Conservation (phyloP, 2,797 vertebrate genomes). For the Tapera naevia region DNA sequence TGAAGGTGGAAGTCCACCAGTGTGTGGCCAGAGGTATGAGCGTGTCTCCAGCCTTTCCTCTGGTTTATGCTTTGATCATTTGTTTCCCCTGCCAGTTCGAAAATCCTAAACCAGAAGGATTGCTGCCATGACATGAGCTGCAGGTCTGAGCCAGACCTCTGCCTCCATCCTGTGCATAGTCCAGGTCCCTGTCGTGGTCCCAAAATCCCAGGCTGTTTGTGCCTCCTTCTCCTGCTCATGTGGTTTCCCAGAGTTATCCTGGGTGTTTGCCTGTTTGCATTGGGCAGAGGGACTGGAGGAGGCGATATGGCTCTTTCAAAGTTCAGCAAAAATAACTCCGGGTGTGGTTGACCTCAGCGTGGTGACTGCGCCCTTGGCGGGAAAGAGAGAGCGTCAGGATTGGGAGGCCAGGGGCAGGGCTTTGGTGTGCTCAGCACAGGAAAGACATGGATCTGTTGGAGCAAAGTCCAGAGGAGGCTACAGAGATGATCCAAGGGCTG, state of each 20-base stretch:
- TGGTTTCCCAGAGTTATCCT: background rate
- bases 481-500: no score
- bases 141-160: background rate
- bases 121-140: background rate
- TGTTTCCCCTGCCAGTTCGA: background rate
- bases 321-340: background rate
- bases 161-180: background rate
- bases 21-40: conserved; percentile 54
- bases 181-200: background rate
- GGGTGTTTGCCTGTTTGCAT: rapidly evolving
- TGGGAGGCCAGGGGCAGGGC: background rate
- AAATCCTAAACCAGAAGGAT: background rate
- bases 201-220: rapidly evolving
- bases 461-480: no score
- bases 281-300: background rate
- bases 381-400: background rate
- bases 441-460: no score
- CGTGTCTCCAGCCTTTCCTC: background rate
- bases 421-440: background rate
- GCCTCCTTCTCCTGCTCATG: background rate
- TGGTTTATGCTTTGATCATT: background rate
- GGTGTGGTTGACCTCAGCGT: background rate
- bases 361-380: background rate
- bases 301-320: background rate
- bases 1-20: conserved; percentile 82